Percentiles rank a stretch among this genome's conserved stretches.
Evolutionary conservation across 2,888 invertebrate genomes (phyloP).

Genomic region (Thera obeliscata): DNA sequence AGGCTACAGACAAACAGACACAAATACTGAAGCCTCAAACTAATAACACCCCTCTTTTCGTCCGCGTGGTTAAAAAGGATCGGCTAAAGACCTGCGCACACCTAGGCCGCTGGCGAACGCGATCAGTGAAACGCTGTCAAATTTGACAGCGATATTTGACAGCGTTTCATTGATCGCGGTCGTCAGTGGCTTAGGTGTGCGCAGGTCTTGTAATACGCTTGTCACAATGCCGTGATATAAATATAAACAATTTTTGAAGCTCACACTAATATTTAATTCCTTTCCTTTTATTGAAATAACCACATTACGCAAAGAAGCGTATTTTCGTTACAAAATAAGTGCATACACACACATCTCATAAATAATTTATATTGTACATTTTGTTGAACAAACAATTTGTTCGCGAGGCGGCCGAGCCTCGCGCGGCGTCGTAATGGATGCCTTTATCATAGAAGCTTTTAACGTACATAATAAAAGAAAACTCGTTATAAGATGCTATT

Average conservation of each 20-base stretch:
- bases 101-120: no score
- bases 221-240: no score
- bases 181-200: no score
- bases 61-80: no score
- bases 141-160: no score
- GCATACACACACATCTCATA: slow-evolving; percentile 38
- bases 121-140: no score
- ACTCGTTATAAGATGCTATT: slow-evolving; percentile 27
- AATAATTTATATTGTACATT: slow-evolving; percentile 35
- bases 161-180: no score
- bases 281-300: slow-evolving; percentile 16
- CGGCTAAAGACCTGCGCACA: no score
- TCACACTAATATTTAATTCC: not conserved
- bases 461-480: slow-evolving; percentile 42
- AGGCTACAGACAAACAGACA: no score
- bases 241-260: not conserved
- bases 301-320: slow-evolving; percentile 27
- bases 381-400: slow-evolving; percentile 39
- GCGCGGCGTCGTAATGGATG: slow-evolving; percentile 37
- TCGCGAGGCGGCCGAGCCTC: slow-evolving; percentile 18
- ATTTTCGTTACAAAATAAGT: slow-evolving; percentile 35
- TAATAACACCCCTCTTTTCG: no score
- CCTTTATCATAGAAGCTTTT: slow-evolving; percentile 42
- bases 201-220: no score
- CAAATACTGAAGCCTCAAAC: no score